A percentile compares a stretch with the other conserved stretches of the same genome.
phyloP scores from a whole-genome alignment of 2,888 invertebrate species.

The Cheilosia pagana region DNA sequence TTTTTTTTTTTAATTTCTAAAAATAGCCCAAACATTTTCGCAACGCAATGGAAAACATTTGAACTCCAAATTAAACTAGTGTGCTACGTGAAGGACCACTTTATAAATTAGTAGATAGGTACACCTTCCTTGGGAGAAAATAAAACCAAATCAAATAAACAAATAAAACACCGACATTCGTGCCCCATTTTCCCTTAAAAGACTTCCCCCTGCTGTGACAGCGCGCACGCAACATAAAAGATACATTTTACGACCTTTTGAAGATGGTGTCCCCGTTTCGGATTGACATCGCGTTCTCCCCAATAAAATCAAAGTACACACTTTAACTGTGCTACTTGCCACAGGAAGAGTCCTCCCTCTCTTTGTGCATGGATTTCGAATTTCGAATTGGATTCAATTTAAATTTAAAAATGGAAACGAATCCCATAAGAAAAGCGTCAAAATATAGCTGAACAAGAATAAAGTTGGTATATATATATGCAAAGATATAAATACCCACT shows the following conservation, averaged over 20 bases:
- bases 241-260: conserved; percentile 39
- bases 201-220: background rate
- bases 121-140: background rate
- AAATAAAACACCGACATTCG: conserved; percentile 11
- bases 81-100: conserved; percentile 10
- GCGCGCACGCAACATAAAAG: conserved; percentile 20
- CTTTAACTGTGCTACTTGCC: conserved; percentile 7
- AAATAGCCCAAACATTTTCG: background rate
- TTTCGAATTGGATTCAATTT: conserved; percentile 1
- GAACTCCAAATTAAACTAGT: background rate
- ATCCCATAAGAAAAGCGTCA: background rate
- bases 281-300: conserved; percentile 12
- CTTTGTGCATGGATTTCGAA: background rate
- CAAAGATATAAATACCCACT: conserved; percentile 35
- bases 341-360: background rate
- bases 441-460: conserved; percentile 5
- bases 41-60: background rate
- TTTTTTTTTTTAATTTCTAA: background rate
- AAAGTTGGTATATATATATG: background rate
- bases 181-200: conserved; percentile 24
- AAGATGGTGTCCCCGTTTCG: conserved; percentile 5
- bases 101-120: conserved; percentile 20
- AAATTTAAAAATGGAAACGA: conserved; percentile 23
- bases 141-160: background rate
- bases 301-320: conserved; percentile 53